Evolutionary conservation across 2,797 vertebrate species (phyloP).

Genomic region (Fratercula arctica): DNA sequence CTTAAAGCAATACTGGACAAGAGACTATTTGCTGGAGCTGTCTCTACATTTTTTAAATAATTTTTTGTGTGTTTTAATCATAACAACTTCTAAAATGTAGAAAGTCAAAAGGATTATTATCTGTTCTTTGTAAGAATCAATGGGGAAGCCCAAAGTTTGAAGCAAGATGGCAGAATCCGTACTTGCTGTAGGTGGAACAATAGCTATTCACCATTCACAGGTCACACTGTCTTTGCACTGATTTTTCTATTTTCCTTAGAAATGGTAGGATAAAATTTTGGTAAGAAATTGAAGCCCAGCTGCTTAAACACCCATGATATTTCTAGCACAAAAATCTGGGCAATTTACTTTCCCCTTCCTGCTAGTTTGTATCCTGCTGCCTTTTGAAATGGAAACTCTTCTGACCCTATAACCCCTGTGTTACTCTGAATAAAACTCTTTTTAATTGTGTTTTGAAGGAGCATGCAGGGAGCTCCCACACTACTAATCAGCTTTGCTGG

Average conservation of each 20-base stretch:
- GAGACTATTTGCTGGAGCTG: neutral
- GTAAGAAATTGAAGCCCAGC: conserved; percentile 8
- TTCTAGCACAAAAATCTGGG: conserved; percentile 60
- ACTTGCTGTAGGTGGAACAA: neutral
- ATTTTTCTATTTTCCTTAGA: conserved; percentile 31
- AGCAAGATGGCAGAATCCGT: neutral
- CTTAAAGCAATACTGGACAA: neutral
- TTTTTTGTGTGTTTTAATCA: neutral
- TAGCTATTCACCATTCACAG: neutral
- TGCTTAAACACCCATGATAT: conserved; percentile 36
- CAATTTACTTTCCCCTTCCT: conserved; percentile 66
- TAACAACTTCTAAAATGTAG: neutral
- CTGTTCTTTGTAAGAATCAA: neutral
- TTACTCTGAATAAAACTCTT: conserved; percentile 73
- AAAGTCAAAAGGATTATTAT: neutral
- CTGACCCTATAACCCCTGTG: conserved; percentile 73
- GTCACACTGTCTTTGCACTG: neutral
- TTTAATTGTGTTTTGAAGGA: conserved; percentile 74
- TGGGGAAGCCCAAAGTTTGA: neutral
- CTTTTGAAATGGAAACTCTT: conserved; percentile 75
- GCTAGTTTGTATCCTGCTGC: conserved; percentile 56
- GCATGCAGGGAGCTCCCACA: conserved; percentile 60
- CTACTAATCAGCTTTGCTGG: conserved; percentile 72
- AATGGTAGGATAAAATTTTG: conserved; percentile 12
- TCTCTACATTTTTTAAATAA: neutral